Base-by-base conservation (phyloP, 53 echinoderm and acorn worm genomes). In the Actinopyga echinites region DNA sequence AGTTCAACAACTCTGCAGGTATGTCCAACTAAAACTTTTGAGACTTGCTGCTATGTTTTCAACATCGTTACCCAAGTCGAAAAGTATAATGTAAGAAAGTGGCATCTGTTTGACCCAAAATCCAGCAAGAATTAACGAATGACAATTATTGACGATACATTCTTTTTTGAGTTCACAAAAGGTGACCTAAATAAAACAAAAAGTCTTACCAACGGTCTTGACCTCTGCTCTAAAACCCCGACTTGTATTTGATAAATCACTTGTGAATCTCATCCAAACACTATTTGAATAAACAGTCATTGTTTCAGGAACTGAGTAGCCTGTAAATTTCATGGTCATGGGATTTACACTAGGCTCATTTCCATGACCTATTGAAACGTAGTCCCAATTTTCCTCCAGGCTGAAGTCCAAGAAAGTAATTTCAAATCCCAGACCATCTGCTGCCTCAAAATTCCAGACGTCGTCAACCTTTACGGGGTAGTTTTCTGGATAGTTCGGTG, bases 191-290 rank as follows among this genome's bases (percentile, higher is more conserved):
- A n/a, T n/a, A n/a, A n/a, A n/a, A n/a, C n/a, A n/a, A n/a, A n/a
- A n/a, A n/a, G n/a, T n/a, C 40, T 40, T 40, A 40, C 40, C 8
- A 40, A 40, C 5, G 40, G 75, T 4, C 0, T 21, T 49, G 9
- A 75, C 25, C 8, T 49, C 75, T 22, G 53, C 49, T 49, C 49
- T n/a, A 52, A 75, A 75, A 3, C 75, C 75, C 11, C 29, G 54
- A 12, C 53, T 52, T 10, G 75, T 75, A 19, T 49, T 49, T 24
- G 75, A 75, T 17, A 75, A 52, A 23, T 75, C 75, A 75, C 75
- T 75, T 30, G 75, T 75, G 22, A 75, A 75, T 25, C 75, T 75
- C 49, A 75, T 44, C 75, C 75, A 75, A 43, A 75, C 43, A 28
- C 23, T 52, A 49, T 21, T 24, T 26, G 11, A 15, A 7, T 21